Percentiles rank a stretch among this genome's conserved stretches.
These are phyloP conservation scores for Xiphorhynchus elegans DNA, from an alignment of 2,113 vertebrate genomes.

Conservation along the genomic window DNA sequence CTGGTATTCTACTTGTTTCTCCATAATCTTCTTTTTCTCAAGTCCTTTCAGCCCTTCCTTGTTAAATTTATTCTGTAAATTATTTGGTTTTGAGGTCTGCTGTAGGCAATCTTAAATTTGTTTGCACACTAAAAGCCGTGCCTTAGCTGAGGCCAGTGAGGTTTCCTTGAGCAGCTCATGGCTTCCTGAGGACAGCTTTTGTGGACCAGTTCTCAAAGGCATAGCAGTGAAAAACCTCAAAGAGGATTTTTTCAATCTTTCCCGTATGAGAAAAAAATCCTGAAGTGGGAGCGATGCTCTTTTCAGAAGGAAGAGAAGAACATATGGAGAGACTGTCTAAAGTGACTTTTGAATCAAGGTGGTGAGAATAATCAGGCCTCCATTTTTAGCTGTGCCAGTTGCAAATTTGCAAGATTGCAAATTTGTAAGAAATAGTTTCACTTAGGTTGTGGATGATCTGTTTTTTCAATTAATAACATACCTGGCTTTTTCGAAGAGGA, in stretches of 20 bases:
- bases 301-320: not conserved
- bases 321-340: not conserved
- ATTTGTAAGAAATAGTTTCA: not conserved
- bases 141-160: not conserved
- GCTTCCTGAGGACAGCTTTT: not conserved
- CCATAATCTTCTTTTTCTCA: not conserved
- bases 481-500: not conserved
- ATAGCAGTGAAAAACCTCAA: not conserved
- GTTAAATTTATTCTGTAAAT: not conserved
- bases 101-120: not conserved
- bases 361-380: not conserved
- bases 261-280: not conserved
- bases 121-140: not conserved
- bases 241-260: not conserved
- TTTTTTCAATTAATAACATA: not conserved
- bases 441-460: not conserved
- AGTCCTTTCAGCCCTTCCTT: not conserved
- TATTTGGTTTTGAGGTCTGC: not conserved
- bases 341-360: not conserved
- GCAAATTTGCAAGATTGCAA: not conserved
- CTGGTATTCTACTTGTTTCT: not conserved
- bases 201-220: not conserved
- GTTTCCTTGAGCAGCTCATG: not conserved
- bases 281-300: not conserved
- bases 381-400: not conserved